Base-by-base conservation (phyloP, 2,888 invertebrate species). In the Apamea monoglypha region DNA sequence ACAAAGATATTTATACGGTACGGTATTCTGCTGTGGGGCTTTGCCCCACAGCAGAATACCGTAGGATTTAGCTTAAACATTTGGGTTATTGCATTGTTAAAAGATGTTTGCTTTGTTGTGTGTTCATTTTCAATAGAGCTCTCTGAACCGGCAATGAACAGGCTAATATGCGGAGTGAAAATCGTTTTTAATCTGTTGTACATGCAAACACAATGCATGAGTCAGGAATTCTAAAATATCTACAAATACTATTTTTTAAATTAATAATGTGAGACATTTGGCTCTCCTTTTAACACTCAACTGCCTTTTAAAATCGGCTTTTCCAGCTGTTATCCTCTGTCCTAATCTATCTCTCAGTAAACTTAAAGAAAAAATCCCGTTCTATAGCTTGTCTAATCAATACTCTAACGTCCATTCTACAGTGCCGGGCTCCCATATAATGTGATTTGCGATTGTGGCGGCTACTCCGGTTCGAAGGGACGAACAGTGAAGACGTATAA, bases 371-470 rank as follows among this genome's bases (percentile, higher is more conserved):
- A 29, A 0, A 32, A 50, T 32, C 0, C 25, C 70, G 12, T 36
- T 53, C 25, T n/a, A 61, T 1, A 75, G 47, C 63, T 59, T 10
- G 36, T 0, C 29, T 44, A 2, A 74, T 71, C 0, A 16, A 36
- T 74, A 77, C 83, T 67, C n/a, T 0, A 1, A n/a, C 14, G 4
- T 2, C 32, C 1, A 44, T 21, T 21, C 18, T 21, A 36, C 64
- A 74, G 70, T 50, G 53, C 40, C 14, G 18, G 59, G 71, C 64
- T 67, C 18, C 73, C 76, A 83, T 86, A 76, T 86, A 85, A 86
- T 85, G 83, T 76, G 84, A 85, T 85, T 85, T 85, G 86, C 68
- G 76, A 80, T 69, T 74, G 83, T 68, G 86, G 84, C 64, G 29
- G 69, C 66, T 47, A 80, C 76, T 56, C 32, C 47, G 29, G 61